Base-by-base conservation (phyloP, 2,113 vertebrate genomes). In the Rhea pennata region DNA sequence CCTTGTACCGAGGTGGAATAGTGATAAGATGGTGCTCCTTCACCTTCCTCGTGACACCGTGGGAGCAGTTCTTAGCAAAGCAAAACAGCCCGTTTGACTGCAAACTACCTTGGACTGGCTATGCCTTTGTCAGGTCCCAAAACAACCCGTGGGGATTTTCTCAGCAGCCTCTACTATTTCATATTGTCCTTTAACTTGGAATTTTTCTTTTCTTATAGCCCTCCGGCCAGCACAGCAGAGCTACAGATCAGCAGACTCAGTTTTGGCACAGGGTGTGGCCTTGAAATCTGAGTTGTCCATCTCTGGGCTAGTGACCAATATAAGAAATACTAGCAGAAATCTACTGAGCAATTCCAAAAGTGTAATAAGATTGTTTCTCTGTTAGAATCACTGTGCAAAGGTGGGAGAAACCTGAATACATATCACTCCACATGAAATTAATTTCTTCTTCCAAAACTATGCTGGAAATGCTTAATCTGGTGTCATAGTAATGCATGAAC, bases 131-230 rank as follows among this genome's bases (percentile, higher is more conserved):
- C 53, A 85, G 50, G 39, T 93, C 71, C 58, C 81, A 88, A 73
- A 92, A 89, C 67, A 62, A 76, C 85, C 67, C 64, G 85, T 66
- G 84, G 76, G 65, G 71, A 6, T 82, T 64, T 87, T 91, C 58
- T 92, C 81, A 84, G 78, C 31, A 46, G 44, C 58, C 15, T 79
- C 58, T 73, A 5, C 66, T 91, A 36, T 33, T 89, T 61, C 58
- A 62, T 53, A 61, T 27, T 85, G 84, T 5, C 14, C 65, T 62
- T 85, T 87, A 70, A 29, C 40, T 62, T 10, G 50, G 71, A 75
- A 69, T 94, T 92, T 94, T 69, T 87, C 59, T 91, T 93, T 85
- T 84, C 53, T 72, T 79, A 22, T 29, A 90, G 29, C 74, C 89
- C 69, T 90, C 50, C 54, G 50, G 86, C 76, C 75, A 75, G 36